These are phyloP conservation scores for Achatina immaculata DNA, from an alignment of 1,140 invertebrate species.

Conservation along the genomic window DNA sequence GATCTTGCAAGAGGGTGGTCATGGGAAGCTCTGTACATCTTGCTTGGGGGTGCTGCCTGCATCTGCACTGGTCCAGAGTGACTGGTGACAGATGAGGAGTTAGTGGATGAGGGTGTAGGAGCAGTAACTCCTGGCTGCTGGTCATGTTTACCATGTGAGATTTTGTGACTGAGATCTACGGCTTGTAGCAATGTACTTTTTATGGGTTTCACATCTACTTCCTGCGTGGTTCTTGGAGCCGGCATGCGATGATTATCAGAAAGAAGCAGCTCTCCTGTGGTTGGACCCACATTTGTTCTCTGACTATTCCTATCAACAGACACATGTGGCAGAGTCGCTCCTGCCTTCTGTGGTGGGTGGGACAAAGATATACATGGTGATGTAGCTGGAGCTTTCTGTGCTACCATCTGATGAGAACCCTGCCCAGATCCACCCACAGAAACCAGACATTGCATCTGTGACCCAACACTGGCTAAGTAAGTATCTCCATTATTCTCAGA, in stretches of 20 bases:
- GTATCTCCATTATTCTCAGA: background rate
- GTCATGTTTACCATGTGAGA: background rate
- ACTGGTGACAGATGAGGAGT: background rate
- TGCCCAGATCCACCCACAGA: background rate
- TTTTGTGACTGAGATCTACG: background rate
- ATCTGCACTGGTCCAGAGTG: background rate
- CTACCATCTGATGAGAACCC: background rate
- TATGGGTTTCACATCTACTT: background rate
- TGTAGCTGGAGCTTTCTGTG: background rate
- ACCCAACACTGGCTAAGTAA: background rate
- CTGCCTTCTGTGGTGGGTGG: background rate
- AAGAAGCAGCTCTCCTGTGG: background rate
- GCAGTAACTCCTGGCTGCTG: background rate
- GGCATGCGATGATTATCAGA: background rate
- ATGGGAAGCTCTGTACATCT: background rate
- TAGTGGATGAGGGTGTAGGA: background rate
- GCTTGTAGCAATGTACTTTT: background rate
- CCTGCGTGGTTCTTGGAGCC: background rate
- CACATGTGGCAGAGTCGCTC: background rate
- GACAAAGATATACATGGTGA: background rate
- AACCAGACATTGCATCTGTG: background rate
- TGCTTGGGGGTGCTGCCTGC: background rate
- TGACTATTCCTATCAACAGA: background rate
- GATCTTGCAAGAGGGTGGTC: background rate
- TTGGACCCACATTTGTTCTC: background rate